phyloP scores from a whole-genome alignment of 2,113 vertebrate species.

The Salvelinus fontinalis region DNA sequence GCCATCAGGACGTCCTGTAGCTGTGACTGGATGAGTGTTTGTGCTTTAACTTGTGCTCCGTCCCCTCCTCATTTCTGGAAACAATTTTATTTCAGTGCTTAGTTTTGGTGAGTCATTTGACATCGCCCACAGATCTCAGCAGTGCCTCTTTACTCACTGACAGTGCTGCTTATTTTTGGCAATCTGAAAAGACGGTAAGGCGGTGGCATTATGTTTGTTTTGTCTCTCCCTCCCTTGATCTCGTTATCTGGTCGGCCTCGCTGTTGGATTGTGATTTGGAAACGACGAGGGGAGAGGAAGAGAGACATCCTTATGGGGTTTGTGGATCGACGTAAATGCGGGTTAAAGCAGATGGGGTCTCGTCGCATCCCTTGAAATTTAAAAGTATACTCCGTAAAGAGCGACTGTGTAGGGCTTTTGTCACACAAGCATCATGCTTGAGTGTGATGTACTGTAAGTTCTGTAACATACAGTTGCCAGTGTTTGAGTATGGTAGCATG shows the following conservation, averaged over 20 bases:
- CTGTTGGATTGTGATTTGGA: constrained; percentile 58
- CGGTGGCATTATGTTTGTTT: neutral
- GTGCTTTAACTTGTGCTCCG: constrained; percentile 27
- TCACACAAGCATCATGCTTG: too few relatives aligned
- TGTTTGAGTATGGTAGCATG: too few relatives aligned
- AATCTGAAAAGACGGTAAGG: neutral
- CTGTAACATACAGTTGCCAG: too few relatives aligned
- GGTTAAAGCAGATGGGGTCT: constrained; percentile 56
- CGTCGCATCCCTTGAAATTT: constrained; percentile 22
- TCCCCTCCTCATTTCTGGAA: constrained; percentile 36
- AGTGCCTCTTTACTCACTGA: neutral
- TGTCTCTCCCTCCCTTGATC: constrained; percentile 11
- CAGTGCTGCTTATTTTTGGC: neutral
- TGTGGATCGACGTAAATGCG: constrained; percentile 58
- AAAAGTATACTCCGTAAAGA: constrained; percentile 22
- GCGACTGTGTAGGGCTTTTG: too few relatives aligned
- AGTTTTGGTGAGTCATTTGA: neutral
- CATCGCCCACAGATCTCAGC: neutral
- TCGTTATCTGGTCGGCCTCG: constrained; percentile 22
- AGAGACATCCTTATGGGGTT: constrained; percentile 39
- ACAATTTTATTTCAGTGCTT: constrained; percentile 58
- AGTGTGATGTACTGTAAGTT: too few relatives aligned
- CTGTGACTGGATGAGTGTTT: constrained; percentile 51
- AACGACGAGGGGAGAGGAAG: constrained; percentile 49
- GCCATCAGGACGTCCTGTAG: constrained; percentile 56